Evolutionary conservation across 2,113 vertebrate genomes (phyloP).

Genomic region (Malurus melanocephalus): DNA sequence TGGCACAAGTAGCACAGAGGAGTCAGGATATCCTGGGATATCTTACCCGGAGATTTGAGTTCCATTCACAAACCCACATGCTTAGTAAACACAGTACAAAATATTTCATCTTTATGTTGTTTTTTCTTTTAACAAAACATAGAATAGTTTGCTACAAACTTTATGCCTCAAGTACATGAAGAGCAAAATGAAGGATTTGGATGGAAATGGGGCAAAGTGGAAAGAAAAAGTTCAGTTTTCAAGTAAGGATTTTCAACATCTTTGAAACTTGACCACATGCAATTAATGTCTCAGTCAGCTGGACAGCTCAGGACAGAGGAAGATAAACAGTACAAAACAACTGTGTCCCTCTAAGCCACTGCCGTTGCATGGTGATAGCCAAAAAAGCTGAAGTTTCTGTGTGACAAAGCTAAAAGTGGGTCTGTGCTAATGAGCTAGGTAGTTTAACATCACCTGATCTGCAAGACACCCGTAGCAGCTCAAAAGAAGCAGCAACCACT

Average conservation of each 20-base stretch:
- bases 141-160: not conserved
- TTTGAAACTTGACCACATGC: not conserved
- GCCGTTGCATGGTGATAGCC: not conserved
- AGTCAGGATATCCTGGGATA: not conserved
- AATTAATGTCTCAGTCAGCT: not conserved
- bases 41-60: not conserved
- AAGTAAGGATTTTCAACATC: not conserved
- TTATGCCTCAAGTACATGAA: not conserved
- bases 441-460: not conserved
- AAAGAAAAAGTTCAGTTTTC: not conserved
- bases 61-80: not conserved
- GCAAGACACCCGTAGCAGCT: not conserved
- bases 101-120: not conserved
- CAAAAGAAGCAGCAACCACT: not conserved
- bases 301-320: not conserved
- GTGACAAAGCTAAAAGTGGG: not conserved
- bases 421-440: not conserved
- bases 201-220: not conserved
- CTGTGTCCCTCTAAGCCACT: not conserved
- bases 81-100: not conserved
- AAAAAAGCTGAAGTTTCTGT: not conserved
- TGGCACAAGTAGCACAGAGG: not conserved
- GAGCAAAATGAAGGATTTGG: not conserved
- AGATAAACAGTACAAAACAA: not conserved
- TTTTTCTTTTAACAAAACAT: not conserved